A percentile compares a stretch with the other conserved stretches of the same genome.
phyloP scores from a whole-genome alignment of 1,140 invertebrate genomes.

The Neomicropteryx cornuta region DNA sequence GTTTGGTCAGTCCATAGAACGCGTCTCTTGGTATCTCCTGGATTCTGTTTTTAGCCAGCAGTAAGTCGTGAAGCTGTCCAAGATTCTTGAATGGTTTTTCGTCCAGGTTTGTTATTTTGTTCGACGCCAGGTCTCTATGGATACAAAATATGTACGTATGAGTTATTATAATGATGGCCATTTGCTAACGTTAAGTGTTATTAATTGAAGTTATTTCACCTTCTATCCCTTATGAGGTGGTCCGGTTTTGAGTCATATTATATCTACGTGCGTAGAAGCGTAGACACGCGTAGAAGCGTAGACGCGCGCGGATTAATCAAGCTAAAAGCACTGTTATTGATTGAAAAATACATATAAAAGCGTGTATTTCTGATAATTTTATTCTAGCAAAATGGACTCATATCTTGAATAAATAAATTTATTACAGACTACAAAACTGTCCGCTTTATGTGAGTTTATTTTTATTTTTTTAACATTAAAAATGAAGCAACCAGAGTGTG shows the following conservation, averaged over 20 bases:
- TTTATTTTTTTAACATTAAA: too few species aligned
- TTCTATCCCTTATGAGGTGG: neutral
- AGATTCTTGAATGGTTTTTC: constrained; percentile 60
- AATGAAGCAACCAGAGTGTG: too few species aligned
- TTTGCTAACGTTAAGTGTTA: neutral
- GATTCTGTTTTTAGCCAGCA: constrained; percentile 75
- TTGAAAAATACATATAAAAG: too few species aligned
- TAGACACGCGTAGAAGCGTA: too few species aligned
- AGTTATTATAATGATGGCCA: constrained; percentile 1
- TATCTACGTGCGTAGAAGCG: neutral
- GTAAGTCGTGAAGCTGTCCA: constrained; percentile 68
- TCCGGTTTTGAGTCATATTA: neutral
- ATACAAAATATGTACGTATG: constrained; percentile 2
- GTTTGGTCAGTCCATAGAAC: constrained; percentile 64
- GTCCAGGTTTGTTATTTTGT: constrained; percentile 61
- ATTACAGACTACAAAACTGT: too few species aligned
- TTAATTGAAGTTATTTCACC: neutral
- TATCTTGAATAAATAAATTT: too few species aligned
- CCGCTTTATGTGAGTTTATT: too few species aligned
- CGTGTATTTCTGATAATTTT: too few species aligned
- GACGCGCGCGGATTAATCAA: too few species aligned
- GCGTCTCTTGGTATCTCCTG: constrained; percentile 61
- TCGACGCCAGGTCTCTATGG: constrained; percentile 78
- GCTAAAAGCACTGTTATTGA: too few species aligned
- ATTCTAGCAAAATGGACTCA: too few species aligned